A percentile compares a stretch with the other conserved stretches of the same genome.
Conservation (phyloP, 2,888 invertebrate species). For the Pemphredon lugubris region DNA sequence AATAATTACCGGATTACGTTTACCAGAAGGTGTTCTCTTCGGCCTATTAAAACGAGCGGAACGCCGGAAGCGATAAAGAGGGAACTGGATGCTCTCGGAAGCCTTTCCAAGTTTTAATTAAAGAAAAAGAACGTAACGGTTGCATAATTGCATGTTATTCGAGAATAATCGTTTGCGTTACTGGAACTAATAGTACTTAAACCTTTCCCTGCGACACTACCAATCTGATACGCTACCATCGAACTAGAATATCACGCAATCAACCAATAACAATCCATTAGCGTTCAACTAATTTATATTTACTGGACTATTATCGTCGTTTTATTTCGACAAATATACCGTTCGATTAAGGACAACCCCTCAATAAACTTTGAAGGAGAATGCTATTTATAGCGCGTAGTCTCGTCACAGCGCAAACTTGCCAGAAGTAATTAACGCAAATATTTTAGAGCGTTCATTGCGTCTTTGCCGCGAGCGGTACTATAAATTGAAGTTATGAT, state of each 20-base stretch:
- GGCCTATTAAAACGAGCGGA: not conserved
- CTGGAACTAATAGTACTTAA: conserved; percentile 3
- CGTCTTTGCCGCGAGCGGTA: too few relatives aligned
- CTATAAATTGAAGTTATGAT: too few relatives aligned
- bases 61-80: not conserved
- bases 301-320: conserved; percentile 17
- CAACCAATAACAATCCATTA: conserved; percentile 38
- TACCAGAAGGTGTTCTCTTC: too few relatives aligned
- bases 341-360: conserved; percentile 4
- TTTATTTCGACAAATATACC: conserved; percentile 23
- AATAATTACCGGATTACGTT: too few relatives aligned
- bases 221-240: conserved; percentile 8
- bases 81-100: not conserved
- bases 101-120: not conserved
- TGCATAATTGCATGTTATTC: not conserved
- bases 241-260: conserved; percentile 10
- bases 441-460: too few relatives aligned
- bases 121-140: not conserved
- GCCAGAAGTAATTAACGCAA: too few relatives aligned
- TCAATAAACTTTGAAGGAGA: too few relatives aligned
- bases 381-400: too few relatives aligned
- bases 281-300: conserved; percentile 28
- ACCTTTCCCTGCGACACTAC: conserved; percentile 7
- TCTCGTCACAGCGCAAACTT: too few relatives aligned
- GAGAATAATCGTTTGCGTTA: conserved; percentile 1